Base-by-base conservation (phyloP, 2,888 invertebrate species). In the Arrhopalites spinosus region DNA sequence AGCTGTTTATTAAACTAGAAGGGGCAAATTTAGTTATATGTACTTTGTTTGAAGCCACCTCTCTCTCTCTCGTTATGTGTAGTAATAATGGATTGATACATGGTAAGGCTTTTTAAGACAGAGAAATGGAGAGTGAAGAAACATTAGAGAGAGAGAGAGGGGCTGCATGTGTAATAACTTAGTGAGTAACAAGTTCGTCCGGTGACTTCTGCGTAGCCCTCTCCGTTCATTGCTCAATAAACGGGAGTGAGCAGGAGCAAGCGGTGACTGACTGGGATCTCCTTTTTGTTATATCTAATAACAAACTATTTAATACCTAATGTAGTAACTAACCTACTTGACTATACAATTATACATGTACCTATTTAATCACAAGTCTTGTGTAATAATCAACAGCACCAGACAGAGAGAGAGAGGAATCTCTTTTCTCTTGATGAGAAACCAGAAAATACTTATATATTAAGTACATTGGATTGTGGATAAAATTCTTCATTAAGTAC, bases 1-100 rank as follows among this genome's bases (percentile, higher is more conserved):
- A 76, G 76, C 78, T 78, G 78, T 78, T 78, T 78, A 78, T 78
- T 76, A 78, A 76, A 78, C 56, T 73, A 74, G 70, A 73, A 73
- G 74, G n/a, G 73, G 78, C 75, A 75, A 75, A 75, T 75, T 77
- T 71, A 78, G 75, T 78, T 75, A 70, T 74, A 69, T 78, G 78
- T 74, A 23, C 50, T 20, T 73, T 78, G 75, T 75, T 78, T 75
- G 56, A 36, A 75, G 73, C 66, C 66, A 73, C 25, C 69, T 69
- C 59, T 23, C 70, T 53, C 69, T 29, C 30, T 47, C 68, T 27
- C 23, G 17, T 30, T 20, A 11, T 59, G 17, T 59, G 20, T 36
- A 36, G 36, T 36, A 36, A 3, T 36, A 36, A 36, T 11, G 11
- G 11, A 11, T 11, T 11, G 36, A 36, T 7, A 11, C 11, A 36